Base-by-base conservation (phyloP, 2,888 invertebrate species). In the Gisinianus flammeolus region DNA sequence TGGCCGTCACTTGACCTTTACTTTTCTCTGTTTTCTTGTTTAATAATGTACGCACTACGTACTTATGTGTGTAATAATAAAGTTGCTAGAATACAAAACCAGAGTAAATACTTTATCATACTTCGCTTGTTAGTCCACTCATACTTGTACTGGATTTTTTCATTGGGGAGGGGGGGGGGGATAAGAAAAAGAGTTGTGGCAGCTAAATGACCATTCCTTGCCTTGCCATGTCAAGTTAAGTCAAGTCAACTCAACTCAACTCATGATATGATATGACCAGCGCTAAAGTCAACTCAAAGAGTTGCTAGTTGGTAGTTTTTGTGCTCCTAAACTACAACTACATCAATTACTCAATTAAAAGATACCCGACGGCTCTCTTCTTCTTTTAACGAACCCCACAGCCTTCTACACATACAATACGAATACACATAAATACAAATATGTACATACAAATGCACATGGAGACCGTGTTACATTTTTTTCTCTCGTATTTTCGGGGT, bases 341-440 rank as follows among this genome's bases (percentile, higher is more conserved):
- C 31, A 69, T 69, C 69, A 69, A 44, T 69, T 44, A 69, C 44
- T 69, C 69, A 69, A 69, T 69, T 69, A 69, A 69, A 69, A 69
- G 69, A 69, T 69, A 69, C 44, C 69, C 69, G 44, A 24, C 69
- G 69, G 69, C 69, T 35, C 22, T 33, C 69, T 69, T 69, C 69
- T 69, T 52, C 26, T 58, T 22, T 44, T 69, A 69, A 69, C 69
- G 24, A 24, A 69, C 22, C 69, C n/a, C n/a, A n/a, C n/a, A n/a
- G n/a, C n/a, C n/a, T n/a, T n/a, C n/a, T n/a, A n/a, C n/a, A n/a
- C n/a, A n/a, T 52, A 22, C 12, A 52, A 24, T 24, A 19, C 2
- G 19, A 5, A 33, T 4, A 69, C 5, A 44, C 10, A 3, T 35
- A 3, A 5, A 66, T 19, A 28, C 16, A n/a, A 30, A 26, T 19